Percentiles rank a stretch among this genome's conserved stretches.
phyloP scores from a whole-genome alignment of 2,888 invertebrate genomes.

The Thera obeliscata region DNA sequence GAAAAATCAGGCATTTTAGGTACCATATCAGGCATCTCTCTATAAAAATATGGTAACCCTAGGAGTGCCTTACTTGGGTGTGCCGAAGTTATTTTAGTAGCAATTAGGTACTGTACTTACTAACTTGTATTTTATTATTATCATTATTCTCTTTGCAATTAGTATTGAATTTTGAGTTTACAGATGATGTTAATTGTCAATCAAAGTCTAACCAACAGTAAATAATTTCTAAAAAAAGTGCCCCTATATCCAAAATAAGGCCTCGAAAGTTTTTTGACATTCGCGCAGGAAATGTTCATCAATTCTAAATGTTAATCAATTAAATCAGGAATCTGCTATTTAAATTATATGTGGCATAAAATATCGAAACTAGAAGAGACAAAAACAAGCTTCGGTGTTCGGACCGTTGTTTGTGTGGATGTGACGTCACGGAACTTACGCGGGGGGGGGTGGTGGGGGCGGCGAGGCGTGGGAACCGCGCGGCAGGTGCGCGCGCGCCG shows the following conservation, averaged over 20 bases:
- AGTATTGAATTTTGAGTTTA: too few species aligned
- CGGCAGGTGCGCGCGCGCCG: constrained; percentile 83
- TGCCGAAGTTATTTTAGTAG: too few species aligned
- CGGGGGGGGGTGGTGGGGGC: constrained; percentile 49
- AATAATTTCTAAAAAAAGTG: too few species aligned
- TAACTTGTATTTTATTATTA: too few species aligned
- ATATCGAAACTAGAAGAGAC: constrained; percentile 50
- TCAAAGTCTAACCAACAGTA: background rate
- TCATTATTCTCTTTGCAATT: too few species aligned
- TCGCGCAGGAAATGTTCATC: constrained; percentile 44
- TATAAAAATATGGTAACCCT: too few species aligned
- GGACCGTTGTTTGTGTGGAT: constrained; percentile 73
- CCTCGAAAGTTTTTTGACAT: constrained; percentile 19
- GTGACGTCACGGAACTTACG: constrained; percentile 67
- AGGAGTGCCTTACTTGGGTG: too few species aligned
- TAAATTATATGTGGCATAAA: constrained; percentile 50
- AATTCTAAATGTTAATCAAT: constrained; percentile 45
- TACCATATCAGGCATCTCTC: too few species aligned
- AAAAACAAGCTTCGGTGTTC: constrained; percentile 61
- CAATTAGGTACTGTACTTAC: too few species aligned
- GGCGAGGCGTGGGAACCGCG: constrained; percentile 79
- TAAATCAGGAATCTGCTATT: constrained; percentile 47
- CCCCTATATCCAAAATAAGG: too few species aligned
- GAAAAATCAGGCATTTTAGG: too few species aligned
- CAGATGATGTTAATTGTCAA: too few species aligned